Conservation (phyloP, 2,888 invertebrate species). For the Drosophila macrospina region DNA sequence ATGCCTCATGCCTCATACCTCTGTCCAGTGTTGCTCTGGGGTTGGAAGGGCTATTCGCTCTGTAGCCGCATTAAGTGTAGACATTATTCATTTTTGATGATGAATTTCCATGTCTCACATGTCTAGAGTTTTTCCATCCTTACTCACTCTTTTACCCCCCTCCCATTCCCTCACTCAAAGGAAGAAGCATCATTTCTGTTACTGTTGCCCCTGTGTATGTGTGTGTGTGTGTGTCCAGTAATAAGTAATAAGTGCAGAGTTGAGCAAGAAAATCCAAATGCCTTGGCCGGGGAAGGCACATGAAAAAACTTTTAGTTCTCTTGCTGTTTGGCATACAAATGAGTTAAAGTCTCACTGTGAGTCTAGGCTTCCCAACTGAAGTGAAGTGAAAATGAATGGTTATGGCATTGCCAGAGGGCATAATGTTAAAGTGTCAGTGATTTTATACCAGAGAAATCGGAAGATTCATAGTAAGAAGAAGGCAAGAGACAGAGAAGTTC, state of each 20-base stretch:
- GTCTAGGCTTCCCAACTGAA: conserved; percentile 14
- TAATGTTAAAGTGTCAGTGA: conserved; percentile 28
- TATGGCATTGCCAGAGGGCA: conserved; percentile 3
- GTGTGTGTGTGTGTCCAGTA: conserved; percentile 63
- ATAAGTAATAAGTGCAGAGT: conserved; percentile 80
- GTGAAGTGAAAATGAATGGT: conserved; percentile 58
- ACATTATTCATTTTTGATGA: conserved; percentile 85
- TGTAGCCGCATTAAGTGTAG: conserved; percentile 82
- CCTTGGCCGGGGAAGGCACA: conserved; percentile 44
- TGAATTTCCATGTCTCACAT: conserved; percentile 83
- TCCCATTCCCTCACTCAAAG: background rate
- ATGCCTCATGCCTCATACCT: conserved; percentile 3
- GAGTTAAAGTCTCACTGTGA: conserved; percentile 71
- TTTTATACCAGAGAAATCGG: background rate
- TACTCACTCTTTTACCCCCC: too few relatives aligned
- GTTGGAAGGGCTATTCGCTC: conserved; percentile 29
- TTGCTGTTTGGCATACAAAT: conserved; percentile 79
- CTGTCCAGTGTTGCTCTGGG: conserved; percentile 32
- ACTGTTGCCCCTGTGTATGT: background rate
- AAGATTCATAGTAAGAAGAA: background rate
- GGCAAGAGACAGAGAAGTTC: too few relatives aligned
- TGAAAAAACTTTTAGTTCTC: conserved; percentile 76
- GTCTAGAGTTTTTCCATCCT: conserved; percentile 62
- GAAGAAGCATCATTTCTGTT: conserved; percentile 1
- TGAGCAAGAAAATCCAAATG: conserved; percentile 53